Evolutionary conservation across 2,797 vertebrate species (phyloP).

Genomic region (Fratercula arctica): DNA sequence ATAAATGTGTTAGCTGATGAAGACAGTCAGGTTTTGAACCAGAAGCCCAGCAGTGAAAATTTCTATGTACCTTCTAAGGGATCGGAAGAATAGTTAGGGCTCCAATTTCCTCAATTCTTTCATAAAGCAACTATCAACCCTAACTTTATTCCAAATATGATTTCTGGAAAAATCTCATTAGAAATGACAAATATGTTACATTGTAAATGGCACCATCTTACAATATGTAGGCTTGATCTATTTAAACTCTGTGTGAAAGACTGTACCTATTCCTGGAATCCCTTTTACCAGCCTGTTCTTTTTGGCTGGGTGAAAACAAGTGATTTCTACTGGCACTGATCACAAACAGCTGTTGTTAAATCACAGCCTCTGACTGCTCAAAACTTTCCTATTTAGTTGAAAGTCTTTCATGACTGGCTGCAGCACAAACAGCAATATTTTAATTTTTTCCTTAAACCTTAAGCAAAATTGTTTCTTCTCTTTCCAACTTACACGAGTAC

Average conservation of each 20-base stretch:
- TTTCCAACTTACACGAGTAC: neutral
- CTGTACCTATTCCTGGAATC: conserved; percentile 45
- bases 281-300: conserved; percentile 13
- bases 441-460: neutral
- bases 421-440: conserved; percentile 15
- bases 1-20: neutral
- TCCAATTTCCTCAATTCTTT: neutral
- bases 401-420: neutral
- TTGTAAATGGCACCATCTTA: neutral
- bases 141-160: neutral
- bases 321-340: conserved; percentile 56
- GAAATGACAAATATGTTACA: neutral
- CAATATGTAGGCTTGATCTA: neutral
- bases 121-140: neutral
- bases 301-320: conserved; percentile 33
- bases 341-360: conserved; percentile 60
- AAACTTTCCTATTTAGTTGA: conserved; percentile 19
- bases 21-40: neutral
- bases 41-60: neutral
- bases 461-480: neutral
- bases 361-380: conserved; percentile 24
- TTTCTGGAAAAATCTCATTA: conserved; percentile 1
- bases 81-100: neutral
- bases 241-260: conserved; percentile 30
- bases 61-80: neutral